Base-by-base conservation (phyloP, 2,888 invertebrate genomes). In the Calameuta idolon region DNA sequence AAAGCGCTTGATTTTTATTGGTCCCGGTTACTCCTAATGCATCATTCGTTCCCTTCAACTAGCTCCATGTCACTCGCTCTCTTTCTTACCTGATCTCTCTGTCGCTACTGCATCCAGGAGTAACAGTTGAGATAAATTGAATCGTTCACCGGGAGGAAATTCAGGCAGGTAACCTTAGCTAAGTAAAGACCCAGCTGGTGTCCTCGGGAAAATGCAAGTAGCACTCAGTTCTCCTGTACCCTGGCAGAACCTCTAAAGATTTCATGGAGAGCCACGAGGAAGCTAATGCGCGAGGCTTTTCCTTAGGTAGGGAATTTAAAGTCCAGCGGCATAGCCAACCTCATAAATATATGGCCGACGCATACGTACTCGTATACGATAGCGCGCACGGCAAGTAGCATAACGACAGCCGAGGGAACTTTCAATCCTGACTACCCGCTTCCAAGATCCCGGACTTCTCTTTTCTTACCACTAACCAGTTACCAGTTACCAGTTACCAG, bases 1-100 rank as follows among this genome's bases (percentile, higher is more conserved):
- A 85, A 85, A 84, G 75, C 82, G 85, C 85, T 84, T 85, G 83
- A 87, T 87, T 87, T 87, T 87, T 87, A 87, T 87, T 86, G 84
- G 84, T 84, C 83, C 78, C 83, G 81, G 83, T 84, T 87, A 87
- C 85, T 84, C 83, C 80, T 83, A 85, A 83, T 86, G 82, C 85
- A 86, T 86, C 85, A 86, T 84, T 82, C 83, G 12, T 69, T 34
- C 73, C 73, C 73, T 73, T 74, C 74, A 35, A 74, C 74, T 77
- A 55, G 40, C 34, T 55, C 15, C 40, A 11, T 69, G 75, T 69
- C 68, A 34, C 23, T 40, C 68, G 31, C 40, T 71, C 23, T 55
- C 55, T 9, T 55, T 5, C 55, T 55, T 23, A 9, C 2, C 55
- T 5, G 55, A 55, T 55, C 55, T 55, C 55, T 55, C 55, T 9